phyloP scores from a whole-genome alignment of 2,113 vertebrate species.

The Mesoclemmys tuberculata region DNA sequence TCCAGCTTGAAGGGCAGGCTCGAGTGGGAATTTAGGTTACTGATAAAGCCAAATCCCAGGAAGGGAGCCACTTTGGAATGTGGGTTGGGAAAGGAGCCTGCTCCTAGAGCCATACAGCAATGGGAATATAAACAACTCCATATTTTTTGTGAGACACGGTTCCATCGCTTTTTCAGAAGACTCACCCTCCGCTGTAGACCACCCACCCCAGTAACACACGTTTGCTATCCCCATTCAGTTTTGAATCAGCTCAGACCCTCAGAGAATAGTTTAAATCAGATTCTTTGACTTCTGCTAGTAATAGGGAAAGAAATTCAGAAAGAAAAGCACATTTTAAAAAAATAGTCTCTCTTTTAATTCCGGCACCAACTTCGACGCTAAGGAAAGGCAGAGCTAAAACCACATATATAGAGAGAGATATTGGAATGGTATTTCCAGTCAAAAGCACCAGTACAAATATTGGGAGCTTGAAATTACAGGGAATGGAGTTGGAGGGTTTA shows the following conservation, averaged over 20 bases:
- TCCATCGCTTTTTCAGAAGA: not conserved
- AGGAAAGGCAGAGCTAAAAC: not conserved
- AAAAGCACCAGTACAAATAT: not conserved
- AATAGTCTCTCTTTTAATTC: not conserved
- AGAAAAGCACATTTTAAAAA: not conserved
- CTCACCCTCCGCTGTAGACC: no score
- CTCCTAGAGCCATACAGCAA: not conserved
- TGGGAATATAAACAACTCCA: not conserved
- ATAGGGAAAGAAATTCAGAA: rapidly evolving
- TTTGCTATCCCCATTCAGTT: not conserved
- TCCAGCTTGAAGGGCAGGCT: not conserved
- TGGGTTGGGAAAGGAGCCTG: not conserved
- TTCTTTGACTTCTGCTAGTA: not conserved
- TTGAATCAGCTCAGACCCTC: not conserved
- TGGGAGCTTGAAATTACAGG: not conserved
- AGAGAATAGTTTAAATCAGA: not conserved
- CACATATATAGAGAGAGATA: not conserved
- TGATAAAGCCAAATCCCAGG: not conserved
- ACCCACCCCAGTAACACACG: no score
- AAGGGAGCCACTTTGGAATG: not conserved
- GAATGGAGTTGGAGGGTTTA: not conserved
- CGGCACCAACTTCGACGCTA: not conserved
- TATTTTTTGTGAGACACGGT: not conserved
- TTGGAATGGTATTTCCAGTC: not conserved
- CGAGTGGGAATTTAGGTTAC: not conserved